phyloP scores from a whole-genome alignment of 2,113 vertebrate genomes.

The Centropristis striata region DNA sequence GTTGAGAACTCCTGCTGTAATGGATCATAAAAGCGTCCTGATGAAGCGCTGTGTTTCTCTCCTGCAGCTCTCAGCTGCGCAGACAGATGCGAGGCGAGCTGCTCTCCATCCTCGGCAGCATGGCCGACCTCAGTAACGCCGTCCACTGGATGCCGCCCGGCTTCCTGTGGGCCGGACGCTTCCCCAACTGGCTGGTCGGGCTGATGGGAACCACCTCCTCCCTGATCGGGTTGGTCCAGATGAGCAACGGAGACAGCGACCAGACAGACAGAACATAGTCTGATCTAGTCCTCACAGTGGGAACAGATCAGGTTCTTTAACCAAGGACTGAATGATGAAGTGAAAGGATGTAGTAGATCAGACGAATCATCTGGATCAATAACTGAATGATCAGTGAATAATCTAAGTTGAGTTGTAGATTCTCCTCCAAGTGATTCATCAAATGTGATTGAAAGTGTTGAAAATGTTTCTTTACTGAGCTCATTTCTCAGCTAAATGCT shows the following conservation, averaged over 20 bases:
- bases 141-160: conserved; percentile 95
- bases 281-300: conserved; percentile 1
- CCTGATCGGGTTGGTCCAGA: conserved; percentile 89
- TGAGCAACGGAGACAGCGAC: conserved; percentile 54
- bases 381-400: neutral
- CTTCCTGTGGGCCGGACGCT: conserved; percentile 92
- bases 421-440: neutral
- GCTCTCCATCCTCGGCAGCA: conserved; percentile 84
- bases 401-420: neutral
- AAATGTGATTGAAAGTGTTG: conserved; percentile 1
- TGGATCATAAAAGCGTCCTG: too few relatives aligned
- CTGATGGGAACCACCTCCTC: conserved; percentile 94
- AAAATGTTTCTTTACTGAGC: neutral
- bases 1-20: too few relatives aligned
- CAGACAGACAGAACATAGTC: conserved; percentile 21
- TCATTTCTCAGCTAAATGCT: neutral
- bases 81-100: conserved; percentile 81
- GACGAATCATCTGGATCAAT: neutral
- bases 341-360: neutral
- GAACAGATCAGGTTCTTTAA: neutral
- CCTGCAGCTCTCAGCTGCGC: conserved; percentile 60
- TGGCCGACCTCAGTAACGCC: conserved; percentile 91
- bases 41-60: neutral
- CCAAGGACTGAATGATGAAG: neutral
- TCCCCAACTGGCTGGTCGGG: conserved; percentile 93